Percentiles rank a stretch among this genome's conserved stretches.
Conservation (phyloP, 2,113 vertebrate species). For the Campylorhamphus procurvoides region DNA sequence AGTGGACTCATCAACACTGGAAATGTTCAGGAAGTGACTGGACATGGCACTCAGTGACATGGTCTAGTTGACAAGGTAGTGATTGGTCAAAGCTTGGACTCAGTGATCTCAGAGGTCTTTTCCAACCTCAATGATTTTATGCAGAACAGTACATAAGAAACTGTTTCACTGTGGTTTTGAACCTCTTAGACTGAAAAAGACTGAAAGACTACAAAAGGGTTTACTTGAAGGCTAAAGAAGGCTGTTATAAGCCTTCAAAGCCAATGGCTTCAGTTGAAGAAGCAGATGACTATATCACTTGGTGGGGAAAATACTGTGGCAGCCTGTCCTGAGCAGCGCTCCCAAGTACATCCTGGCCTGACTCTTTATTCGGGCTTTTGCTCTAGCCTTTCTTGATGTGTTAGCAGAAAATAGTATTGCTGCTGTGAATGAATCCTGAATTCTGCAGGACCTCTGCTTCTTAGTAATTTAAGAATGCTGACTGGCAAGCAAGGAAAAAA, state of each 20-base stretch:
- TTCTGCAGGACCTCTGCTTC: not conserved
- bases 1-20: rapidly evolving
- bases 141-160: not conserved
- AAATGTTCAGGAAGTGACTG: not conserved
- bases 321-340: not conserved
- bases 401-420: not conserved
- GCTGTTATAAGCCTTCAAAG: not conserved
- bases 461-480: not conserved
- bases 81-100: not conserved
- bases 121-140: not conserved
- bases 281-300: not conserved
- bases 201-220: not conserved
- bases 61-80: not conserved
- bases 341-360: not conserved
- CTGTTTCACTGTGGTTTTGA: not conserved
- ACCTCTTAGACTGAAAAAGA: not conserved
- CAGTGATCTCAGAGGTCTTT: not conserved
- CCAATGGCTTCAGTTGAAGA: not conserved
- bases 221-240: not conserved
- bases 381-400: not conserved
- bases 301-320: not conserved
- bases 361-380: not conserved
- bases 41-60: not conserved
- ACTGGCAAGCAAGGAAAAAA: not conserved
- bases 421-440: not conserved